phyloP scores from a whole-genome alignment of 2,797 vertebrate genomes.

The Lepus oiostolus region DNA sequence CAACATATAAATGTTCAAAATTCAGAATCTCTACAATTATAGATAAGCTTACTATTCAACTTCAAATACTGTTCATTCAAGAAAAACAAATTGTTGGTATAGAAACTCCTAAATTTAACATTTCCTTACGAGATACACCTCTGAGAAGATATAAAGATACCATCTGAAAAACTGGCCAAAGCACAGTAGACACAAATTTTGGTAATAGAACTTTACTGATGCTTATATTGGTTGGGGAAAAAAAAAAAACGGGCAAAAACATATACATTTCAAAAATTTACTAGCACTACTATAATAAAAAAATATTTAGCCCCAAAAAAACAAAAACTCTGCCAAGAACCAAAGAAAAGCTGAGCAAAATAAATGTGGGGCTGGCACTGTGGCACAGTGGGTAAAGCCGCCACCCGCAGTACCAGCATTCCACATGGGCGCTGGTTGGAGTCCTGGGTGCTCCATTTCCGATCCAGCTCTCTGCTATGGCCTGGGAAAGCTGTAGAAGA shows the following conservation, averaged over 20 bases:
- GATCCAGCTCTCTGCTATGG: too few relatives aligned
- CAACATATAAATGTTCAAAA: conserved; percentile 50
- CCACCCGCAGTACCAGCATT: too few relatives aligned
- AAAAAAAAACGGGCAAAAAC: conserved; percentile 39
- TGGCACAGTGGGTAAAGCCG: too few relatives aligned
- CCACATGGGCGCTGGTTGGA: too few relatives aligned
- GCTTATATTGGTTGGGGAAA: neutral
- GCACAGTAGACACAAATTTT: conserved; percentile 27
- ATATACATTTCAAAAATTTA: conserved; percentile 52
- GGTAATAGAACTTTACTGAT: conserved; percentile 42
- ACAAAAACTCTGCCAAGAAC: neutral
- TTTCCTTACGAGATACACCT: neutral
- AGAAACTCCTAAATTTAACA: neutral
- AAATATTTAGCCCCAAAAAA: neutral
- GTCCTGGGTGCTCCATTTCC: too few relatives aligned
- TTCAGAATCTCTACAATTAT: conserved; percentile 6
- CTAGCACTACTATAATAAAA: neutral
- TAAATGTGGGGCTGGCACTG: too few relatives aligned
- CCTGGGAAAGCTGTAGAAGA: too few relatives aligned
- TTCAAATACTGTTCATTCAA: neutral
- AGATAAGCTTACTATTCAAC: neutral
- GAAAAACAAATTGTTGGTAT: neutral
- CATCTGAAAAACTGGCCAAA: neutral
- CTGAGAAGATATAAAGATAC: neutral
- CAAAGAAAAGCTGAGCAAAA: conserved; percentile 17